These are phyloP conservation scores for Limnephilus marmoratus DNA, from an alignment of 2,888 invertebrate genomes.

Conservation along the genomic window DNA sequence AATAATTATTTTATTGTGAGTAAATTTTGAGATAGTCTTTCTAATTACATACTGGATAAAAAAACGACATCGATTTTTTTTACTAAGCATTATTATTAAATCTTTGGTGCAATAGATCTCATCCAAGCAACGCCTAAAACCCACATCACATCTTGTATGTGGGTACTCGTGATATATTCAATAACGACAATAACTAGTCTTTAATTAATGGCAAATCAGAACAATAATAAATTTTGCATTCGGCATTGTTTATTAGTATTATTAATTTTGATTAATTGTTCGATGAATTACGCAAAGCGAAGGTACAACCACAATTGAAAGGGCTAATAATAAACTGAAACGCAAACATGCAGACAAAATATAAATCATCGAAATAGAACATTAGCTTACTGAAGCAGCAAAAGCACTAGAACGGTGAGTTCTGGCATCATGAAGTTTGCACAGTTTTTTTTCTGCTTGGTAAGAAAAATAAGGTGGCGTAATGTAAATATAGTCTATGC, in stretches of 20 bases:
- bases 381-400: too few relatives aligned
- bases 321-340: not conserved
- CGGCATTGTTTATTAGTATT: not conserved
- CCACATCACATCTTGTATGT: not conserved
- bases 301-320: not conserved
- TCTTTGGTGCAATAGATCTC: not conserved
- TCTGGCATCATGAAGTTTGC: too few relatives aligned
- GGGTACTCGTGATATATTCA: not conserved
- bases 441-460: too few relatives aligned
- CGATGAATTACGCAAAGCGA: not conserved
- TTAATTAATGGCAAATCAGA: not conserved
- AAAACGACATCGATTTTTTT: not conserved
- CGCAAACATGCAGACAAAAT: not conserved
- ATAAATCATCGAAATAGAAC: not conserved
- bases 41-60: too few relatives aligned
- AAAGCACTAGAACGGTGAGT: too few relatives aligned
- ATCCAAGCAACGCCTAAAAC: not conserved
- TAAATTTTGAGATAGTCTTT: too few relatives aligned
- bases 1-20: too few relatives aligned
- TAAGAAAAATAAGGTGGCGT: too few relatives aligned
- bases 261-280: not conserved
- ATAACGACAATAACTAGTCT: not conserved
- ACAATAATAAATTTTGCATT: not conserved
- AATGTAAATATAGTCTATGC: too few relatives aligned
- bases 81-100: not conserved